Conservation (phyloP, 2,797 vertebrate genomes). For the Malurus splendens region DNA sequence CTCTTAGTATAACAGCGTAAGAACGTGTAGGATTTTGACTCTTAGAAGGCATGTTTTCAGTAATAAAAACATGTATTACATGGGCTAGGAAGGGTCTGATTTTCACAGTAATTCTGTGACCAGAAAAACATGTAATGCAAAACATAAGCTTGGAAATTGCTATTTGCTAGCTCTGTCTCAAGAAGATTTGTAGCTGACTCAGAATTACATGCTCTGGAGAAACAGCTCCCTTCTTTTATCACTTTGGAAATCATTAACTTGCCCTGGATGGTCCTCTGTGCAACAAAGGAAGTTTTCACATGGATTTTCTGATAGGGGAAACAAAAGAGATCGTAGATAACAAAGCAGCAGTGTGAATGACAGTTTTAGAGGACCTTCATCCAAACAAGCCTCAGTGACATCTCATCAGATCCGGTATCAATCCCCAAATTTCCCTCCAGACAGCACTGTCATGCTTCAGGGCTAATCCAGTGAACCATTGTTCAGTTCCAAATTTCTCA, state of each 20-base stretch:
- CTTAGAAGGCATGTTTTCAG: not conserved
- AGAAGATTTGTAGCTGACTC: constrained; percentile 42
- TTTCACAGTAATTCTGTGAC: constrained; percentile 42
- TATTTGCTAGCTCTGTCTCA: constrained; percentile 44
- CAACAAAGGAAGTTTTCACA: constrained; percentile 46
- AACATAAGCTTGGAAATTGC: constrained; percentile 52
- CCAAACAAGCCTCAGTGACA: not conserved
- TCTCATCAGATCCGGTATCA: not conserved
- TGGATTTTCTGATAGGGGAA: constrained; percentile 42
- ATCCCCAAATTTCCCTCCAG: not conserved
- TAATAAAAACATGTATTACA: not conserved
- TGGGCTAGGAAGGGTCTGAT: not conserved
- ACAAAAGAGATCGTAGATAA: constrained; percentile 48
- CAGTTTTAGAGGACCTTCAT: not conserved
- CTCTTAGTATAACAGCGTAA: not conserved
- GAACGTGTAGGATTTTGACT: not conserved
- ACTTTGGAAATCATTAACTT: constrained; percentile 68
- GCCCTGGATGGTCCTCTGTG: not conserved
- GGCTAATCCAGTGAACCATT: not conserved
- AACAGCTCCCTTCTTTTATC: constrained; percentile 42
- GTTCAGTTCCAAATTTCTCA: not conserved
- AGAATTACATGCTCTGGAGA: constrained; percentile 50
- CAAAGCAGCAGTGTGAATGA: constrained; percentile 8
- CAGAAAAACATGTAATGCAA: constrained; percentile 13
- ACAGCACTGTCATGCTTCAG: not conserved